Conservation (phyloP, 2,888 invertebrate species). For the Ectobius pallidus region DNA sequence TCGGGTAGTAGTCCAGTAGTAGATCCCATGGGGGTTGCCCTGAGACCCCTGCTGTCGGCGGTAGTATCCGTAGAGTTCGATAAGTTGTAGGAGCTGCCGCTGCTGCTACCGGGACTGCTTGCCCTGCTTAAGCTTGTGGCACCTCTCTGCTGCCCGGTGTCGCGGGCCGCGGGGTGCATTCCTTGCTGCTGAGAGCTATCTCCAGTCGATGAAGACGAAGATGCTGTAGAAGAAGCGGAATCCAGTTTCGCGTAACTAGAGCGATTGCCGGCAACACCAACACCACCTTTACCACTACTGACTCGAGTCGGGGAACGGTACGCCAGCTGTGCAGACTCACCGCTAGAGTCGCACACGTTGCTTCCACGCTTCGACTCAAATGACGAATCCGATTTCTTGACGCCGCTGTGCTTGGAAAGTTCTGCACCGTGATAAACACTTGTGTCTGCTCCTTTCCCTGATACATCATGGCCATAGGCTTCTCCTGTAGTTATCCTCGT, state of each 20-base stretch:
- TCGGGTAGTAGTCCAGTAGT: constrained; percentile 11
- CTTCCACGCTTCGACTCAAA: not conserved
- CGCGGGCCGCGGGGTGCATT: constrained; percentile 1
- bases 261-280: not conserved
- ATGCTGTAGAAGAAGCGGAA: not conserved
- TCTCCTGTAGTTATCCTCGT: too few species aligned
- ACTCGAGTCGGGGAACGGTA: not conserved
- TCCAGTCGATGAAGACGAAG: not conserved
- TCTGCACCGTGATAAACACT: not conserved
- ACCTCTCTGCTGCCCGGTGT: constrained; percentile 4
- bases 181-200: not conserved
- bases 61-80: not conserved
- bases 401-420: not conserved
- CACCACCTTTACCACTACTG: not conserved
- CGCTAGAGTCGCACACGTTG: not conserved
- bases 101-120: constrained; percentile 27
- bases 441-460: not conserved
- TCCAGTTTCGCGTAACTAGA: not conserved
- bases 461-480: not conserved
- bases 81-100: not conserved
- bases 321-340: not conserved
- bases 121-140: constrained; percentile 12
- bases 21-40: constrained; percentile 5
- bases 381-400: not conserved
- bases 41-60: not conserved